Base-by-base conservation (phyloP, 2,797 vertebrate genomes). In the Mionectes olivaceus region DNA sequence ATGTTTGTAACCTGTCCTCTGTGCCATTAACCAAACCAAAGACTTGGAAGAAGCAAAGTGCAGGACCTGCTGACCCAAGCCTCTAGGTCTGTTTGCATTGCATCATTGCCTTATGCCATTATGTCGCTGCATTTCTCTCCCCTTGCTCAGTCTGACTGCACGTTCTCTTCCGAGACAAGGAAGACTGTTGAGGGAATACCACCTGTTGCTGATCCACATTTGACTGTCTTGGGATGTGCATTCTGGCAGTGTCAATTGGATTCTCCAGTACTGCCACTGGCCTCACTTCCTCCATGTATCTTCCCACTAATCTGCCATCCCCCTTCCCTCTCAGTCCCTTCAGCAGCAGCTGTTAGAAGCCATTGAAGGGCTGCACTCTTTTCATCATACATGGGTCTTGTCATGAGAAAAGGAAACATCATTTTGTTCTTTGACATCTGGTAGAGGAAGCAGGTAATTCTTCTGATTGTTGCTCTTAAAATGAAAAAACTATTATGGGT, bases 381-480 rank as follows among this genome's bases (percentile, higher is more conserved):
- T 83, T 79, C 69, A 41, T 67, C 25, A 2, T 78, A 71, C 2
- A 1, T 52, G 18, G 21, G 43, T 57, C 24, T 87, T 24, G 32
- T 76, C 25, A 87, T 13, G 53, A 87, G 87, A 50, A 89, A 57
- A 85, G 30, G 43, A 89, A 94, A 83, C 12, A 30, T 15, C 47
- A 4, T 61, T 89, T 91, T 91, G 35, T 81, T 67, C 41, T 59
- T 83, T 5, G 16, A 39, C 44, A 49, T 86, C 63, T 87, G 53
- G 50, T 52, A 70, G 55, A 30, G 55, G 75, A 82, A 92, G 60
- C 69, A 65, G 65, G 53, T 75, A 37, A 83, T 85, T 71, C 37
- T 91, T 85, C 65, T 64, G 64, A 87, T 92, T 91, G 83, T 83
- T 92, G 74, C 11, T 68, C 50, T 79, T 90, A 74, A 92, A 94